A percentile compares a stretch with the other conserved stretches of the same genome.
These are phyloP conservation scores for Hydrophis major DNA, from an alignment of 2,797 vertebrate genomes.

Conservation along the genomic window DNA sequence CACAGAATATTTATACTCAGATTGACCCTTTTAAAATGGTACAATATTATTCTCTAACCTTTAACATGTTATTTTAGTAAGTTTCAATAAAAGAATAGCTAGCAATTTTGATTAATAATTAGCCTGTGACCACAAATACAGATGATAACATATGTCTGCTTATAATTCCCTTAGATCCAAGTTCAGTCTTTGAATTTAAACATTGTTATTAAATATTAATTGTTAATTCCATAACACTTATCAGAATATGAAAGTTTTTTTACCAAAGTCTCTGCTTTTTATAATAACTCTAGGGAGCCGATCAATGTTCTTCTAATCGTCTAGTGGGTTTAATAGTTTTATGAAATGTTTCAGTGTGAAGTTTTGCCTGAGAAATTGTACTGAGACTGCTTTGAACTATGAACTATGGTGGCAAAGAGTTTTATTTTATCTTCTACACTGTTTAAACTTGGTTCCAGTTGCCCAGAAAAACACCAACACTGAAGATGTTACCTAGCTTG, in stretches of 20 bases:
- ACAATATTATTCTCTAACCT: background rate
- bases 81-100: conserved; percentile 19
- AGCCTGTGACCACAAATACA: background rate
- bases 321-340: background rate
- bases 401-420: background rate
- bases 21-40: conserved; percentile 5
- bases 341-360: background rate
- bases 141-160: background rate
- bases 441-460: background rate
- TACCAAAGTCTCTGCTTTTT: background rate
- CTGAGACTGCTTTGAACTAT: background rate
- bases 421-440: background rate
- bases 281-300: background rate
- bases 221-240: background rate
- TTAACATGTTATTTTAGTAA: conserved; percentile 11
- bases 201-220: too few species aligned
- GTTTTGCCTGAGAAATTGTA: background rate
- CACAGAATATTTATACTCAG: conserved; percentile 13
- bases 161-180: background rate
- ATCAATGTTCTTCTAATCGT: background rate
- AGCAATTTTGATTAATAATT: conserved; percentile 3
- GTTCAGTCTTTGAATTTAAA: background rate
- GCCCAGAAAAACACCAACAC: background rate
- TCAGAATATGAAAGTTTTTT: background rate
- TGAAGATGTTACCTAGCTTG: background rate